Base-by-base conservation (phyloP, 2,797 vertebrate genomes). In the Tarsius wallacei region DNA sequence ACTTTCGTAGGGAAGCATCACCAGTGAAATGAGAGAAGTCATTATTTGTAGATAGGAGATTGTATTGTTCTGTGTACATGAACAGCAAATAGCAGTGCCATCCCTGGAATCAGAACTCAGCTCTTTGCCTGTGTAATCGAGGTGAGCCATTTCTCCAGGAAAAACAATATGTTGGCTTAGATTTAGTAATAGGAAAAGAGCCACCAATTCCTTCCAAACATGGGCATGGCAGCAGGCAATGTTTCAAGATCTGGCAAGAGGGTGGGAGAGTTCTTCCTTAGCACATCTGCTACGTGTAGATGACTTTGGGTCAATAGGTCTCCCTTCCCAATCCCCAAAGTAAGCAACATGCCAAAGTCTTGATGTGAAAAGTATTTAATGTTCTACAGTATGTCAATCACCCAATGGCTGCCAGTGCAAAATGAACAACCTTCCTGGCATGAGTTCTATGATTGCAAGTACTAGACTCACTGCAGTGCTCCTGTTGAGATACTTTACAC, bases 271-370 rank as follows among this genome's bases (percentile, higher is more conserved):
- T 96, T 5, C 96, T 68, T 73, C 68, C 14, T 17, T 0, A 49
- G 7, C 1, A n/a, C 16, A 4, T 93, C 36, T 16, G 1, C 1
- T 71, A 0, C 7, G 24, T 49, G 36, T 24, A 21, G 19, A 71
- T 3, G 77, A 4, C 1, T 5, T 68, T 68, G 42, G 19, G 33
- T 16, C 55, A 31, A 28, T 53, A 3, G 0, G 63, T 71, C 4
- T 1, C 0, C 0, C 57, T 3, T 7, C 2, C 12, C 12, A 28
- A 42, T 0, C 15, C 4, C 53, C 64, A n/a, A 76, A 64, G 11
- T 59, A 89, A 97, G 76, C 9, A 8, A 10, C 12, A 0, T 33
- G 42, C 26, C 8, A 78, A 97, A 88, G 19, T 8, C 49, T 85
- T 82, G 36, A 93, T 31, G 47, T 16, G 59, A 57, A 55, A 80